These are phyloP conservation scores for Rhineura floridana DNA, from an alignment of 2,113 vertebrate genomes.

Conservation along the genomic window DNA sequence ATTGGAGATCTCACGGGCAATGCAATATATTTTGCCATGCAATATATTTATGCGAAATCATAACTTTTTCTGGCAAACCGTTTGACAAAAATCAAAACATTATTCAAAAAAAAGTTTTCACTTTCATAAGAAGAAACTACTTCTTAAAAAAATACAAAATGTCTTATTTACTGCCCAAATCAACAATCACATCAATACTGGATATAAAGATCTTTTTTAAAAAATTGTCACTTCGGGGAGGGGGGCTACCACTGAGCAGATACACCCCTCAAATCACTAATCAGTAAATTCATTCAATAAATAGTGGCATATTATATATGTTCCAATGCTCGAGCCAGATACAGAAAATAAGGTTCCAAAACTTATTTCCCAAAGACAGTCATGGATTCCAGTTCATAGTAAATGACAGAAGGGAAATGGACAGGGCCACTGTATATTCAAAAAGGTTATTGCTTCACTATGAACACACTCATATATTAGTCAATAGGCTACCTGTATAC, in stretches of 20 bases:
- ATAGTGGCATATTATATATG: background rate
- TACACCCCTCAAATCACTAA: background rate
- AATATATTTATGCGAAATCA: slow-evolving; percentile 25
- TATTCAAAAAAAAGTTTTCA: background rate
- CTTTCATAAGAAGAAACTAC: background rate
- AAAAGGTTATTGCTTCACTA: background rate
- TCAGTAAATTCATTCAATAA: background rate
- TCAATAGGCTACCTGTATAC: background rate
- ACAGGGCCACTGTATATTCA: background rate
- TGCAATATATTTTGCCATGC: slow-evolving; percentile 5
- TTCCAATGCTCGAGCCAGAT: background rate
- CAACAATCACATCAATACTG: background rate
- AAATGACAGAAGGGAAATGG: background rate
- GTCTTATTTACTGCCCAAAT: slow-evolving; percentile 2
- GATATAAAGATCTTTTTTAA: background rate
- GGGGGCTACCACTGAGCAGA: background rate
- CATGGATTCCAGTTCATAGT: background rate
- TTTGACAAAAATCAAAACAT: background rate
- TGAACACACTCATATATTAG: background rate
- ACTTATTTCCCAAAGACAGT: background rate
- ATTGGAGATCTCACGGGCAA: background rate
- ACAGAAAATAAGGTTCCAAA: background rate
- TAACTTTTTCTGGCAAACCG: slow-evolving; percentile 34
- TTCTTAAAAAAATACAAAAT: slow-evolving; percentile 28
- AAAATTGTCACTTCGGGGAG: background rate